Evolutionary conservation across 2,113 vertebrate species (phyloP), one percentile per base, ranked within the genome.

Genomic region (Naja naja): DNA sequence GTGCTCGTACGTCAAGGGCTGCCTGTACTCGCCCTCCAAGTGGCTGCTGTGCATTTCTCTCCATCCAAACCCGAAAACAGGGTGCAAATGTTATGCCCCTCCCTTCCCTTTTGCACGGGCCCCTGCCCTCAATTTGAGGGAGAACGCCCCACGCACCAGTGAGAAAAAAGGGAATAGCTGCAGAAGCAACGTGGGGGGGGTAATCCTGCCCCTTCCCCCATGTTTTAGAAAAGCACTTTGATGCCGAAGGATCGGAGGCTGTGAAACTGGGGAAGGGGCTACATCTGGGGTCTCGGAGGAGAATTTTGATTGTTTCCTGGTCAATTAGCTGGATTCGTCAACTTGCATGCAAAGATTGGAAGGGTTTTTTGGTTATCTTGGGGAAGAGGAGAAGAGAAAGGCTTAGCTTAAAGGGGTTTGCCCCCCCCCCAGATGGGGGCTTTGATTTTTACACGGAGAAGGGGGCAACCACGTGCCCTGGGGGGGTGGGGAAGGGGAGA

Each of bases 171-270:
- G 91, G 39, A 91, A 91, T 74, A 14, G 93, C 53, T 52, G 60
- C 11, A 27, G 52, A 88, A 54, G 20, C 58, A 43, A 91, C n/a
- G n/a, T n/a, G 54, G 81, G 58, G 55, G 55, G 34, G 8, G 34
- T 30, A 39, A 90, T 60, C 58, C 88, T 43, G 90, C 30, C 89
- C 89, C 87, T 85, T 85, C 93, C 5, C 45, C 85, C 47, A 23
- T 18, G 20, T 60, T 95, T 94, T 93, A 93, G 39, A 90, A 89
- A 10, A 22, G 87, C 91, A 55, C 93, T 94, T 93, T 94, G 94
- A 94, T 94, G 89, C 69, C 91, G 39, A 34, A 18, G 64, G 30
- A 69, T 14, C 4, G 0, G 11, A 27, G 3, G 55, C 8, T 10
- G 45, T 39, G 49, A 23, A n/a, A 69, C 43, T 55, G 60, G 52